Conservation (phyloP, 2,888 invertebrate species). For the Drosophila aldrichi region DNA sequence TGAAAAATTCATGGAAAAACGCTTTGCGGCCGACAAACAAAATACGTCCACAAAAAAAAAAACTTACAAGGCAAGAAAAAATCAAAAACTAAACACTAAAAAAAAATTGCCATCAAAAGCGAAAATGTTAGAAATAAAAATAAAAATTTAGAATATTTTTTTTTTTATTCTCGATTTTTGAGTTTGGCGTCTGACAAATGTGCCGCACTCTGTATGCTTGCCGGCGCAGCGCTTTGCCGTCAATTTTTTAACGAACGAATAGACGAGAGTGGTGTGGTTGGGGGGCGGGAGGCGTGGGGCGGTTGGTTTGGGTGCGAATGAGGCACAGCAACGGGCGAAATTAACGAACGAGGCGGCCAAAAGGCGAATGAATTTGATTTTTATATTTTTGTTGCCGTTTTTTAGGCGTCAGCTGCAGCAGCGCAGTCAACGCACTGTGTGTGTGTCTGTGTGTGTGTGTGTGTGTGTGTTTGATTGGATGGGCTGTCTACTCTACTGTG, state of each 20-base stretch:
- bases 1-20: conserved; percentile 76
- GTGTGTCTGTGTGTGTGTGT: conserved; percentile 10
- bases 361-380: conserved; percentile 72
- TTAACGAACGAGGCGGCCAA: conserved; percentile 69
- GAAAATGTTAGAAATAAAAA: conserved; percentile 48
- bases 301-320: conserved; percentile 42
- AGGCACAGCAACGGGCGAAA: conserved; percentile 57
- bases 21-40: conserved; percentile 67
- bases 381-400: conserved; percentile 78
- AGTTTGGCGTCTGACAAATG: conserved; percentile 54
- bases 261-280: neutral
- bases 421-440: conserved; percentile 26
- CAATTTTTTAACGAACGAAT: conserved; percentile 54
- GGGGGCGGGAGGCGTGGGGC: too few species aligned
- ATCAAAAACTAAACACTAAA: conserved; percentile 18
- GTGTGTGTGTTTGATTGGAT: conserved; percentile 29
- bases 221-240: conserved; percentile 42
- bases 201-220: conserved; percentile 48
- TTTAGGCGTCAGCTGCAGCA: conserved; percentile 75
- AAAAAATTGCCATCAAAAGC: conserved; percentile 47
- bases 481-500: conserved; percentile 17
- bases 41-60: conserved; percentile 45
- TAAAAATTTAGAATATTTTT: conserved; percentile 21
- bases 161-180: conserved; percentile 36
- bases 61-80: neutral